Percentiles rank a stretch among this genome's conserved stretches.
Conservation (phyloP, 2,888 invertebrate species). For the Schrankia costaestrigalis region DNA sequence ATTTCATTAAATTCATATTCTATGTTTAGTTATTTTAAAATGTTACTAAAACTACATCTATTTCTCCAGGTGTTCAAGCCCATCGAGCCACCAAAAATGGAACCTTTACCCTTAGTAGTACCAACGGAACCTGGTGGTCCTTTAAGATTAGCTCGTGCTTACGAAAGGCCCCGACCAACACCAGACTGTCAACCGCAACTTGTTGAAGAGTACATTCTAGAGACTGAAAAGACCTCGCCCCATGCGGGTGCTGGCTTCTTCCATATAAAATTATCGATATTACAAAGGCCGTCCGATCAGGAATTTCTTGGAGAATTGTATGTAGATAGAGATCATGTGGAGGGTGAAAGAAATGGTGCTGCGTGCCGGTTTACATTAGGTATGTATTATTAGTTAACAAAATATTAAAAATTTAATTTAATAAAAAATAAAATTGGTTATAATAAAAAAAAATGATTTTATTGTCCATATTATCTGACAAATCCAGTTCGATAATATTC, state of each 20-base stretch:
- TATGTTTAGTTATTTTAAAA: not conserved
- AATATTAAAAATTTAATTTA: too few species aligned
- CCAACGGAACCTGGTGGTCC: slow-evolving; percentile 73
- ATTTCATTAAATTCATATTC: not conserved
- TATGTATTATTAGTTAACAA: slow-evolving; percentile 29
- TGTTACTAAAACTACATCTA: not conserved
- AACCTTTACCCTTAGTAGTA: slow-evolving; percentile 78
- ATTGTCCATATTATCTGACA: too few species aligned
- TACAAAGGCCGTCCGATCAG: slow-evolving; percentile 92
- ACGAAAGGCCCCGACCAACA: slow-evolving; percentile 83
- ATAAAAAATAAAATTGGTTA: too few species aligned
- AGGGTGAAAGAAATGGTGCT: slow-evolving; percentile 88
- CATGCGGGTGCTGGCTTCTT: slow-evolving; percentile 84
- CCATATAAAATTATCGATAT: slow-evolving; percentile 92
- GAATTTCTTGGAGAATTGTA: slow-evolving; percentile 95
- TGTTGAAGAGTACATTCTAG: slow-evolving; percentile 93
- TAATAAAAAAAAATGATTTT: too few species aligned
- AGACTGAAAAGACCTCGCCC: slow-evolving; percentile 87
- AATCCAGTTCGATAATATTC: too few species aligned
- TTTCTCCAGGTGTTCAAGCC: slow-evolving; percentile 81
- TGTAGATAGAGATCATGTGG: slow-evolving; percentile 91
- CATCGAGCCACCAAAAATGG: slow-evolving; percentile 83
- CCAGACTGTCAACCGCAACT: slow-evolving; percentile 89
- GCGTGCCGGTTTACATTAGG: slow-evolving; percentile 89
- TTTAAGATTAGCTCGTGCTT: slow-evolving; percentile 67